Conservation (phyloP, 2,113 vertebrate genomes). For the Cepphus grylle region DNA sequence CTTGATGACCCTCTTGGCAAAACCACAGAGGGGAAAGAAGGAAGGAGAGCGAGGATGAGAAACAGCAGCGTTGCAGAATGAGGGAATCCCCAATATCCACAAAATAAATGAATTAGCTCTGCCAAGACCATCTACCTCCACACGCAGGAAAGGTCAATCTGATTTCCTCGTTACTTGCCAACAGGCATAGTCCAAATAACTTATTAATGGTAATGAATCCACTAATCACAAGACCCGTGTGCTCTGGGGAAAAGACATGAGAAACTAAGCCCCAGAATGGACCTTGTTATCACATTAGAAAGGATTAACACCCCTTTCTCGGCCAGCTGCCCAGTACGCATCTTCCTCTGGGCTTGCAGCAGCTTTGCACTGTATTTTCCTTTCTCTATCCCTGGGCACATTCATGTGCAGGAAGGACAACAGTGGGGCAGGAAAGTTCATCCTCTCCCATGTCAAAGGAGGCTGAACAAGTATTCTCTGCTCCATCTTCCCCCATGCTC, state of each 20-base stretch:
- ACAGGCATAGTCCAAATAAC: not conserved
- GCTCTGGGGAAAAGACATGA: not conserved
- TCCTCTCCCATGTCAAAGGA: not conserved
- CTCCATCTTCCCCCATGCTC: not conserved
- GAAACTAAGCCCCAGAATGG: not conserved
- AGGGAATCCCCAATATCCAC: not conserved
- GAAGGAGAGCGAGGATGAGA: not conserved
- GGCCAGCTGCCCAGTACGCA: not conserved
- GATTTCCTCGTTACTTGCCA: not conserved
- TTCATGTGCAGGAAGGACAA: not conserved
- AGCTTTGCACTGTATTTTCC: not conserved
- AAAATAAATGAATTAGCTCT: not conserved
- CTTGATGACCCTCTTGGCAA: not conserved
- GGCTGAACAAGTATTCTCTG: not conserved
- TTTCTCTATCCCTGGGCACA: accelerated
- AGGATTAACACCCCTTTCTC: slow-evolving; percentile 1
- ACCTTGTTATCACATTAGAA: not conserved
- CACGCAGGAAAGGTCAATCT: not conserved
- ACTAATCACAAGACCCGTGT: not conserved
- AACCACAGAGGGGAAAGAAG: not conserved
- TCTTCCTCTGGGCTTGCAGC: not conserved
- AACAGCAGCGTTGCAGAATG: not conserved
- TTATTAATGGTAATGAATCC: not conserved
- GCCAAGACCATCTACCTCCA: not conserved
- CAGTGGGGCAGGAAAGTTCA: not conserved